These are phyloP conservation scores for Pseudoatta argentina DNA, from an alignment of 1,140 invertebrate genomes.

Conservation along the genomic window DNA sequence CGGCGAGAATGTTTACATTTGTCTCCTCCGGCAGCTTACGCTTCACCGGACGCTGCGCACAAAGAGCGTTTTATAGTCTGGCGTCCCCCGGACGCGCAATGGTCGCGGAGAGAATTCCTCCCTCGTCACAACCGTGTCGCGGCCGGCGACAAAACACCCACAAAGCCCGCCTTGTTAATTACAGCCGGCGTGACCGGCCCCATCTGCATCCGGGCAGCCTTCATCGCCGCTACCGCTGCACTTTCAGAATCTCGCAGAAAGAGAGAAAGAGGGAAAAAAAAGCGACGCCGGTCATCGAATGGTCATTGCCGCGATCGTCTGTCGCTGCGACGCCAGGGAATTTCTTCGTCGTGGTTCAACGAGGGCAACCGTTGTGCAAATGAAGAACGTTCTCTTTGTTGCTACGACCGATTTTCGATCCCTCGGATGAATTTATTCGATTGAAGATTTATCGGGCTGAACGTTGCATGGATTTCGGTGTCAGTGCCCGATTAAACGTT, in stretches of 20 bases:
- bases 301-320: constrained; percentile 66
- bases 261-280: background rate
- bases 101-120: constrained; percentile 80
- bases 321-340: constrained; percentile 17
- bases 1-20: constrained; percentile 84
- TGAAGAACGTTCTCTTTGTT: constrained; percentile 55
- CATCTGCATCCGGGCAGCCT: constrained; percentile 72
- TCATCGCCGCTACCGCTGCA: background rate
- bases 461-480: background rate
- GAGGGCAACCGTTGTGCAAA: background rate
- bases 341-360: background rate
- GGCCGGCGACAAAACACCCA: constrained; percentile 83
- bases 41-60: constrained; percentile 71
- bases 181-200: constrained; percentile 76
- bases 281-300: constrained; percentile 57
- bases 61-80: constrained; percentile 86
- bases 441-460: background rate
- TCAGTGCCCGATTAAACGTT: background rate
- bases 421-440: background rate
- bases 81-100: constrained; percentile 59
- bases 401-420: background rate
- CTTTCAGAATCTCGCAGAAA: constrained; percentile 66
- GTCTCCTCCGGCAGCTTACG: constrained; percentile 76
- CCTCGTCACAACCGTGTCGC: constrained; percentile 81
- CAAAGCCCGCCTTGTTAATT: constrained; percentile 85